Evolutionary conservation across 37 sponge, comb jelly and placozoan species (phyloP).

Genomic region (Beroe ovata): DNA sequence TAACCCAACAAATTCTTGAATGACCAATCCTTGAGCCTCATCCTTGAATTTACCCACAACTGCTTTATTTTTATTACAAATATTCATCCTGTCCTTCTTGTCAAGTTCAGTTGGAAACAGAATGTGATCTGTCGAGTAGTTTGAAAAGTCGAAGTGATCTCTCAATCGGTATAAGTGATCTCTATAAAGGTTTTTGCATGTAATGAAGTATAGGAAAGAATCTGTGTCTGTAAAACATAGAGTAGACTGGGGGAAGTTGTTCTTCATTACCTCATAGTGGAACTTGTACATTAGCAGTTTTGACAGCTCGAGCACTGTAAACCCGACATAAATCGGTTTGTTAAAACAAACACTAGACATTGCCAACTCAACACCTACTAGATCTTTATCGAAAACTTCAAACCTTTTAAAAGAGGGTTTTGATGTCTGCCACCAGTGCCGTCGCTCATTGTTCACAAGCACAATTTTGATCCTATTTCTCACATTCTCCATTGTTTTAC

Average conservation of each 20-base stretch:
- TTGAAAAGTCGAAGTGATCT: constrained; percentile 22
- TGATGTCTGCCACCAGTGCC: background rate
- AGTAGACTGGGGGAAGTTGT: background rate
- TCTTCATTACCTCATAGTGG: constrained; percentile 58
- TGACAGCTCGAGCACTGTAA: constrained; percentile 58
- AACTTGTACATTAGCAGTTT: constrained; percentile 64
- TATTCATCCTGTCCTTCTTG: background rate
- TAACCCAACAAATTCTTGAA: constrained; percentile 47
- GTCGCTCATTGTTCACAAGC: constrained; percentile 24
- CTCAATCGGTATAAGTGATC: constrained; percentile 33
- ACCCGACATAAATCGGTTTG: constrained; percentile 67
- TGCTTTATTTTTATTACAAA: constrained; percentile 19
- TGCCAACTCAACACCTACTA: constrained; percentile 20
- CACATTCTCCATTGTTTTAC: constrained; percentile 66
- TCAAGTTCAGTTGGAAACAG: constrained; percentile 6
- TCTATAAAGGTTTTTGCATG: background rate
- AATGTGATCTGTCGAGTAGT: background rate
- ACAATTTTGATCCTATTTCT: constrained; percentile 32
- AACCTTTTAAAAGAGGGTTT: constrained; percentile 54
- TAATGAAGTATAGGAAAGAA: constrained; percentile 13
- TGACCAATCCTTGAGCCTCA: constrained; percentile 3
- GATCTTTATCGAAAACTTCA: constrained; percentile 18
- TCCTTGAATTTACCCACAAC: constrained; percentile 65
- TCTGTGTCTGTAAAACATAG: constrained; percentile 66
- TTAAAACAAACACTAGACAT: background rate